These are phyloP conservation scores for Melanostoma mellinum DNA, from an alignment of 2,888 invertebrate species.

Conservation along the genomic window DNA sequence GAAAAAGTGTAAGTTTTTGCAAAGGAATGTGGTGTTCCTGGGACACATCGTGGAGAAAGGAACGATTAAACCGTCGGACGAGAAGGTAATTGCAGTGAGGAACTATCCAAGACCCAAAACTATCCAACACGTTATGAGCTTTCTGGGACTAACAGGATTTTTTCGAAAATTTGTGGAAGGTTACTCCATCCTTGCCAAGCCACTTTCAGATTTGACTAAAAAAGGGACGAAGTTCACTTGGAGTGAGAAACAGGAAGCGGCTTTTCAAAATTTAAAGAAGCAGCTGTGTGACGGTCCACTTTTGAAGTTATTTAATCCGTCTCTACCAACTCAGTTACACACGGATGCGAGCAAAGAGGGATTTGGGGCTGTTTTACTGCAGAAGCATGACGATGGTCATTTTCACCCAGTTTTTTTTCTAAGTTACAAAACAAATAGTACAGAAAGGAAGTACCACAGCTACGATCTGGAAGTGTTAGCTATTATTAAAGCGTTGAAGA, in stretches of 20 bases:
- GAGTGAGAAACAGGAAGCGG: not conserved
- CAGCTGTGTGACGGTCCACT: not conserved
- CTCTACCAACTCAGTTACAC: too few relatives aligned
- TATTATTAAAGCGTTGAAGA: constrained; percentile 2
- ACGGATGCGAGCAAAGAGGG: too few relatives aligned
- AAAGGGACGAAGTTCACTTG: not conserved
- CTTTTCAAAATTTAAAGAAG: not conserved
- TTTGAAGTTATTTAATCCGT: not conserved
- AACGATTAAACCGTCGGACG: not conserved
- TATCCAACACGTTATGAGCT: not conserved
- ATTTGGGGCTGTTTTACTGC: not conserved
- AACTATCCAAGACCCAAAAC: not conserved
- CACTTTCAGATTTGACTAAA: not conserved
- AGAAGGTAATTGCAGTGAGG: not conserved
- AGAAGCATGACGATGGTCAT: not conserved
- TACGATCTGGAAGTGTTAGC: constrained; percentile 1
- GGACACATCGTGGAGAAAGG: not conserved
- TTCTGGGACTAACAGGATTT: not conserved
- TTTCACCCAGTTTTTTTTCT: not conserved
- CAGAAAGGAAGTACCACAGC: not conserved
- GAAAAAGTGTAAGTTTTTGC: constrained; percentile 5
- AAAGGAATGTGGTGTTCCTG: not conserved
- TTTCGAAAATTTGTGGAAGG: not conserved
- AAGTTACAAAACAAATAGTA: not conserved
- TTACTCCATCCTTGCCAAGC: not conserved